Evolutionary conservation across 2,113 vertebrate species (phyloP).

Genomic region (Semnornis frantzii): DNA sequence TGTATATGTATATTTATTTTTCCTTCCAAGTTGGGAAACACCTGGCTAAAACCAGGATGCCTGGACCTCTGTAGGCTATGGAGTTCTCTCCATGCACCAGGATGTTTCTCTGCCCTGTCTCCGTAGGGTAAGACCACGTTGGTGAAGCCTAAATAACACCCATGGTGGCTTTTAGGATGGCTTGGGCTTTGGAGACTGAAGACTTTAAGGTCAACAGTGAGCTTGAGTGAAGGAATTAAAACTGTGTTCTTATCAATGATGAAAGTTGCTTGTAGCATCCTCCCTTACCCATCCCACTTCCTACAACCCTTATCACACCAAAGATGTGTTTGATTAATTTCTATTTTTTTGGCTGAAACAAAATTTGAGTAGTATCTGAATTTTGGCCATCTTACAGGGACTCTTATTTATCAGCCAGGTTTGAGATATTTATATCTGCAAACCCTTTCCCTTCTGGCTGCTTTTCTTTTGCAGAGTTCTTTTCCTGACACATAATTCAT

Average conservation of each 20-base stretch:
- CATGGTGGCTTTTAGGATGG: fast-evolving
- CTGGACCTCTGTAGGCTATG: not conserved
- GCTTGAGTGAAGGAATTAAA: not conserved
- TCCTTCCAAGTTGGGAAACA: not conserved
- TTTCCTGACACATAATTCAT: not conserved
- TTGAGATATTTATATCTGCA: not conserved
- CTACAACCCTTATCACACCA: not conserved
- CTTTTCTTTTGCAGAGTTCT: not conserved
- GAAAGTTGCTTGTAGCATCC: not conserved
- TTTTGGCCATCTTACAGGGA: not conserved
- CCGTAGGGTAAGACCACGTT: fast-evolving
- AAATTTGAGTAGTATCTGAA: not conserved
- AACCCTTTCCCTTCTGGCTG: not conserved
- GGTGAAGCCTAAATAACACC: not conserved
- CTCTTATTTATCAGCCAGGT: not conserved
- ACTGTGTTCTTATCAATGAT: not conserved
- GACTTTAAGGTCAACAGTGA: not conserved
- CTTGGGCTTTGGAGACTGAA: not conserved
- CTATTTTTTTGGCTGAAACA: not conserved
- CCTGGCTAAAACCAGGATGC: not conserved
- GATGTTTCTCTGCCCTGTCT: not conserved
- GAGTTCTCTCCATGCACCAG: not conserved
- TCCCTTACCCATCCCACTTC: fast-evolving
- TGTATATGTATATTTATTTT: not conserved
- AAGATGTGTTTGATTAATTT: fast-evolving